Base-by-base conservation (phyloP, 1,140 invertebrate species). In the Cydia amplana region DNA sequence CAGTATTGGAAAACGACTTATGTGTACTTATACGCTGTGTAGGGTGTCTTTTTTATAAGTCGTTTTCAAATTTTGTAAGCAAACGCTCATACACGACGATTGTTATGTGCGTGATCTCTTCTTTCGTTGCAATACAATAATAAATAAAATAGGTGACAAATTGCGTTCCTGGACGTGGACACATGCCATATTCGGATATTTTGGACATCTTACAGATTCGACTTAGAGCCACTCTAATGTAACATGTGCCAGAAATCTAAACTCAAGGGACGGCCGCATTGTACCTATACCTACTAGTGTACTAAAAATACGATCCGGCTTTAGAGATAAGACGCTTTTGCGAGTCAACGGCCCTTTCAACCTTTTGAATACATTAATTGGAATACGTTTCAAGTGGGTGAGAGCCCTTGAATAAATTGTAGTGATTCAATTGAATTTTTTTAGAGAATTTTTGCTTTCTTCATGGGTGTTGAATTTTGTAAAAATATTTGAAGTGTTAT, bases 301-400 rank as follows among this genome's bases (percentile, higher is more conserved):
- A 23, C 23, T 18, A 70, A 70, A 70, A 70, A 70, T 70, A 70
- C 65, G 36, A 70, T 40, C 65, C 65, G 4, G 36, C 65, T 70
- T 70, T 40, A 70, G 65, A 70, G 65, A 70, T 70, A 43, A 70
- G 65, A 43, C 18, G 65, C 65, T 70, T 70, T 70, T 70, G 65
- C 65, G 32, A 70, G 65, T 70, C 65, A 70, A 70, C 65, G 36
- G 65, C 28, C 65, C 65, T 70, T 70, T 70, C 65, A 70, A 70
- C 65, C 65, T 70, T 70, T 70, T 70, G 65, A 70, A 70, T 70
- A 70, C 65, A 70, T 70, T 70, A 70, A 70, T 70, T 70, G 65
- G 65, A 70, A 70, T 70, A 70, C 65, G 36, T 70, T 70, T 70
- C 65, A 40, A 70, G 65, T 70, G 65, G 65, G 28, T 25, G 32